phyloP scores from a whole-genome alignment of 2,797 vertebrate species.

The Emydoidea blandingii region DNA sequence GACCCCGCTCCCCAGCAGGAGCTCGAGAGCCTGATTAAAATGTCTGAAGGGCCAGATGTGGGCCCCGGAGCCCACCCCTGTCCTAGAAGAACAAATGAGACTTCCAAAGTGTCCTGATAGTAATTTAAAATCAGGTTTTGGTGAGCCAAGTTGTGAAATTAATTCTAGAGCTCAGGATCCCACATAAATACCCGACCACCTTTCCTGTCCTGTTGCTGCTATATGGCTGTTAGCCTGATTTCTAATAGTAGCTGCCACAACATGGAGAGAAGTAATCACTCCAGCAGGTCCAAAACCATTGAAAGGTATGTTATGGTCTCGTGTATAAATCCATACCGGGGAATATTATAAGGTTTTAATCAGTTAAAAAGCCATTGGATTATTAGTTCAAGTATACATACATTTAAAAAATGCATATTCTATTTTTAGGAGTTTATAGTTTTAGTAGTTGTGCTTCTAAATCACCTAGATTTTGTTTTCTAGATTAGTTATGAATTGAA shows the following conservation, averaged over 20 bases:
- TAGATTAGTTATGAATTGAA: not conserved
- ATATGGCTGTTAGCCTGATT: not conserved
- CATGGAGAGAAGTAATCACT: not conserved
- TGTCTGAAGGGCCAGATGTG: no score
- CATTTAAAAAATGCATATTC: not conserved
- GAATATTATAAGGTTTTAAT: not conserved
- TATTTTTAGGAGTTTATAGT: not conserved
- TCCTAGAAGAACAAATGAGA: conserved; percentile 2
- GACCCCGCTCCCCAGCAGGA: no score
- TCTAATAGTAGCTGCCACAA: not conserved
- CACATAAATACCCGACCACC: not conserved
- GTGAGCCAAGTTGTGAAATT: not conserved
- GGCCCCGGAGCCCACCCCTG: no score
- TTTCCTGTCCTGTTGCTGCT: not conserved
- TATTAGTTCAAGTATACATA: not conserved
- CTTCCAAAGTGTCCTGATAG: not conserved
- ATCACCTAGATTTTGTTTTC: not conserved
- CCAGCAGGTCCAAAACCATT: not conserved
- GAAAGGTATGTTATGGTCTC: not conserved
- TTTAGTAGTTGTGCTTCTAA: not conserved
- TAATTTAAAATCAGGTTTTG: not conserved
- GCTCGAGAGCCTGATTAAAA: no score
- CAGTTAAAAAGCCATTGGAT: not conserved
- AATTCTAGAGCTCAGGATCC: not conserved
- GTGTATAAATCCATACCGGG: not conserved